phyloP scores from a whole-genome alignment of 2,113 vertebrate species.

The Martes martes region DNA sequence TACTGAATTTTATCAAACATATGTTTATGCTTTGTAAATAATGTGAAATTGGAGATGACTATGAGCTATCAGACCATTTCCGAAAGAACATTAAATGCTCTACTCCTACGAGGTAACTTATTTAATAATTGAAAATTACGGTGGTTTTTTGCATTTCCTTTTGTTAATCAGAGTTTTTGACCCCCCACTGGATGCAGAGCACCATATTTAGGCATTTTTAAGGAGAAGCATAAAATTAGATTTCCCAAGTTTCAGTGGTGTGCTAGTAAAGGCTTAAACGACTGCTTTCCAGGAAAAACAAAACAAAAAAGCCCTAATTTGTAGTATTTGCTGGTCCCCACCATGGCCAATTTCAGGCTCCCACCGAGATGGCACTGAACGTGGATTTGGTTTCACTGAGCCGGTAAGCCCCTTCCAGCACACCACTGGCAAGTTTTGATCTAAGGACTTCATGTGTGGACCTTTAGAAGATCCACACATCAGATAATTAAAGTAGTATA shows the following conservation, averaged over 20 bases:
- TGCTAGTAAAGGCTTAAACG: neutral
- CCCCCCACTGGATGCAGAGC: neutral
- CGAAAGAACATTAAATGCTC: neutral
- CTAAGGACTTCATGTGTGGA: neutral
- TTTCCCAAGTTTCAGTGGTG: neutral
- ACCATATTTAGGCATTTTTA: neutral
- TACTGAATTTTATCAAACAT: neutral
- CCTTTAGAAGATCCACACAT: neutral
- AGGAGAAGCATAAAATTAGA: conserved; percentile 30
- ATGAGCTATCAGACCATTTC: neutral
- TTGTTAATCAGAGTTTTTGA: conserved; percentile 32
- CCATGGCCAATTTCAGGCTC: neutral
- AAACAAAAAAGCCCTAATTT: neutral
- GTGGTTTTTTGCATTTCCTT: conserved; percentile 1
- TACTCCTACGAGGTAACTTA: neutral
- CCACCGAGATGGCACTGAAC: neutral
- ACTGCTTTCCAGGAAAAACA: neutral
- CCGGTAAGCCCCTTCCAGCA: neutral
- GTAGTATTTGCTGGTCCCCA: neutral
- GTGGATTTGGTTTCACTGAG: neutral
- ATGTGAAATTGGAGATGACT: neutral
- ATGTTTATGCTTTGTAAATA: conserved; percentile 29
- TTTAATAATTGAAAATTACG: conserved; percentile 10
- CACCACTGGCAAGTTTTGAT: neutral
- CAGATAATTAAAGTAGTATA: neutral